These are phyloP conservation scores for Anguilla megastoma DNA, from an alignment of 2,797 vertebrate genomes.

Conservation along the genomic window DNA sequence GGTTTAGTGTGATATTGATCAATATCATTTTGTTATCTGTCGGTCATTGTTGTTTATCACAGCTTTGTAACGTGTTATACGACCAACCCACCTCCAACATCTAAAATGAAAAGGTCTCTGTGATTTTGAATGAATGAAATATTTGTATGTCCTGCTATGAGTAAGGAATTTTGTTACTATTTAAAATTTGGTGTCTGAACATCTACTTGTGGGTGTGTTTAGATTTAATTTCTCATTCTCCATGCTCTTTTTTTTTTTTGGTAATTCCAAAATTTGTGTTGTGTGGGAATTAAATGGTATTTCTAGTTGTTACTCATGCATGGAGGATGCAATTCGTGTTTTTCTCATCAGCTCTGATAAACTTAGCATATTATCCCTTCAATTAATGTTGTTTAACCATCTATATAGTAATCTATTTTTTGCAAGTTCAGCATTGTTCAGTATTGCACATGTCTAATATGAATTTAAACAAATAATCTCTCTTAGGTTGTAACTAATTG, in stretches of 20 bases:
- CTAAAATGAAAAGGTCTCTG: neutral
- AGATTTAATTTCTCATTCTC: neutral
- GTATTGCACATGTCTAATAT: neutral
- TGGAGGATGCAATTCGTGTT: neutral
- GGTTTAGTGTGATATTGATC: neutral
- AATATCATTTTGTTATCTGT: neutral
- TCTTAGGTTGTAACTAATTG: neutral
- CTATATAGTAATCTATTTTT: neutral
- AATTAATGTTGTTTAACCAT: neutral
- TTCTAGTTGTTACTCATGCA: neutral
- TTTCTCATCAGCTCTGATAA: neutral
- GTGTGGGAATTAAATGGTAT: neutral
- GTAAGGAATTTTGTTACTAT: neutral
- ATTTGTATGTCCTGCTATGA: neutral
- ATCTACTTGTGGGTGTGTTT: neutral
- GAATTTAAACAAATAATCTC: neutral
- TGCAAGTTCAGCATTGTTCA: neutral
- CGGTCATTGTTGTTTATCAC: neutral
- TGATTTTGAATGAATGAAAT: neutral
- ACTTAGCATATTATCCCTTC: neutral
- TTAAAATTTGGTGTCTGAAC: neutral
- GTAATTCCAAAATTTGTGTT: neutral
- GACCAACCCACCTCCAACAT: neutral
- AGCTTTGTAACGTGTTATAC: neutral
- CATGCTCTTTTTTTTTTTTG: neutral